Base-by-base conservation (phyloP, 2,797 vertebrate species). In the Danio jaintianensis region DNA sequence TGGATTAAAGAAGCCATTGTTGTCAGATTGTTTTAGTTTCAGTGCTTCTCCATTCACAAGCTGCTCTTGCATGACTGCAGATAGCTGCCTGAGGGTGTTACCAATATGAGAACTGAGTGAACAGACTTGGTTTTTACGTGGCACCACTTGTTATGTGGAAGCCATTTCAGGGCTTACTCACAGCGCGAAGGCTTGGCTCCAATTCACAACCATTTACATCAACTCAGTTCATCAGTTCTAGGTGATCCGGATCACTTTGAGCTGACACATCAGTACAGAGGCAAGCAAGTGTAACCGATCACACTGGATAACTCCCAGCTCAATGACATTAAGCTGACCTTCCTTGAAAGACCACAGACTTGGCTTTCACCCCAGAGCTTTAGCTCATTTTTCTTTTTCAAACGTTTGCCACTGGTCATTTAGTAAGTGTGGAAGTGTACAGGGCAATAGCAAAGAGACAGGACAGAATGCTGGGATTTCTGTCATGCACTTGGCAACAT, bases 291-390 rank as follows among this genome's bases (percentile, higher is more conserved):
- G 68, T 70, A 79, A 70, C 59, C 36, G 74, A 75, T 75, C 71
- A 63, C 77, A 42, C 71, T 68, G 40, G 55, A 67, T 22, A 61
- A 63, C 58, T 79, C 48, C 72, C 82, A 83, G 71, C 89, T 91
- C 90, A 90, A 88, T 78, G 79, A 83, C 86, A 85, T 85, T 85
- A 73, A 18, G 61, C 52, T 85, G 89, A 91, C 90, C 90, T 91
- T 91, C 82, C 84, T 77, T 89, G 85, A 87, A 86, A 90, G 75
- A 83, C 66, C 81, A 75, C 64, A 12, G 55, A 64, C 56, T 83
- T 84, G 75, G 78, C 18, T 80, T 77, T 71, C 59, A 64, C 59
- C 72, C 61, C 29, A 62, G 43, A 75, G 62, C 20, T 58, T 67
- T 71, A 15, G 42, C 64, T 75, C 71, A 81, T 83, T 85, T 66